Conservation (phyloP, 1,140 invertebrate genomes). For the Nasonia longicornis region DNA sequence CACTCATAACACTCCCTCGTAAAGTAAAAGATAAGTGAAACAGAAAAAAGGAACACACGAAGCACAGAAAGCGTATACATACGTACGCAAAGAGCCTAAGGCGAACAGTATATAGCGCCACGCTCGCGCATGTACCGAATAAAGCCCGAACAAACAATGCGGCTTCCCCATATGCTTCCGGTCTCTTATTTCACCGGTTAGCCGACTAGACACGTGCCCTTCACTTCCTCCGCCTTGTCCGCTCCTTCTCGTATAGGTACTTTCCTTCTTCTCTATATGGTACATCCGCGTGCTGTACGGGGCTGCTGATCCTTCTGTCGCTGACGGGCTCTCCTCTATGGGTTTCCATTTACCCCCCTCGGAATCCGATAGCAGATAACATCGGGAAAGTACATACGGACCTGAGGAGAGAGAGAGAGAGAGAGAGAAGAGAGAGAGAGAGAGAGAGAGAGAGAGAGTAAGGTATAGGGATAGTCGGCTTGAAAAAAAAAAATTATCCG, state of each 20-base stretch:
- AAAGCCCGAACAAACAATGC: constrained; percentile 66
- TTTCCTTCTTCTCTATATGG: constrained; percentile 18
- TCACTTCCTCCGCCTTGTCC: constrained; percentile 51
- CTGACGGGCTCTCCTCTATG: background rate
- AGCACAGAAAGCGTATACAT: constrained; percentile 9
- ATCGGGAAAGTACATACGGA: constrained; percentile 18
- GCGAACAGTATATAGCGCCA: background rate
- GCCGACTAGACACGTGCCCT: constrained; percentile 61
- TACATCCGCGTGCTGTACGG: background rate
- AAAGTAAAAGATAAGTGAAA: constrained; percentile 12
- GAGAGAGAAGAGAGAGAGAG: background rate
- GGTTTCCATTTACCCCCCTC: constrained; percentile 43
- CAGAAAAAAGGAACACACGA: background rate
- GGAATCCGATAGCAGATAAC: constrained; percentile 48
- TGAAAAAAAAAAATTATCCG: background rate
- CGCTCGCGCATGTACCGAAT: constrained; percentile 46
- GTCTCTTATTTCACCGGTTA: constrained; percentile 68
- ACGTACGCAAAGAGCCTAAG: background rate
- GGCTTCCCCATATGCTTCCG: constrained; percentile 68
- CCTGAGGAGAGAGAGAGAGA: background rate
- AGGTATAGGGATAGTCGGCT: too few species aligned
- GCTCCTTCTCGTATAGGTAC: constrained; percentile 26
- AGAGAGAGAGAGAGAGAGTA: background rate
- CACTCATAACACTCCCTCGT: constrained; percentile 7
- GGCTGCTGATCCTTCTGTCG: background rate